phyloP scores from a whole-genome alignment of 2,113 vertebrate genomes.

The Pagrus major region DNA sequence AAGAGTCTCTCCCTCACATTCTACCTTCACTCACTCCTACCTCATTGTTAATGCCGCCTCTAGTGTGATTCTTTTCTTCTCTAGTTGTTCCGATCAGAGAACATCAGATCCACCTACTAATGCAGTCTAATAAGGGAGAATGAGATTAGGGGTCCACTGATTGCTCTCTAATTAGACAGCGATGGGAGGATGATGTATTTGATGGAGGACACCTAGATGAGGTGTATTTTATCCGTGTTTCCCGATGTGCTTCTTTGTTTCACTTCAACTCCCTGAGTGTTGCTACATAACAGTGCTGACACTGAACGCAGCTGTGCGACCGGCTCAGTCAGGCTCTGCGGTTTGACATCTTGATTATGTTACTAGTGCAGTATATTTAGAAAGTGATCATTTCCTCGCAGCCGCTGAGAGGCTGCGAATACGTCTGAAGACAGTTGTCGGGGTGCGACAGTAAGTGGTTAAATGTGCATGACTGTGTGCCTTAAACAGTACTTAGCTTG shows the following conservation, averaged over 20 bases:
- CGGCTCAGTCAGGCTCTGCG: background rate
- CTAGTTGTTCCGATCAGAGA: background rate
- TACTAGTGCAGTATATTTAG: background rate
- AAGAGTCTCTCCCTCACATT: background rate
- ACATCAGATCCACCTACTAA: background rate
- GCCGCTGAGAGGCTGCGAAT: background rate
- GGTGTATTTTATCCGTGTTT: background rate
- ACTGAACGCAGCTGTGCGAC: background rate
- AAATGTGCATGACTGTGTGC: background rate
- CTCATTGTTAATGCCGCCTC: background rate
- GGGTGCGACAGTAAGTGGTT: background rate
- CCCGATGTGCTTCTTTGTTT: background rate
- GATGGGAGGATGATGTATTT: background rate
- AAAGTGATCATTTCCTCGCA: background rate
- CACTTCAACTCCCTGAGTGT: background rate
- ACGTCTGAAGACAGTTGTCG: background rate
- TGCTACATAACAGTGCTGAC: background rate
- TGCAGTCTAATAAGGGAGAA: background rate
- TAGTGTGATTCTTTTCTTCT: background rate
- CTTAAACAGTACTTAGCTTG: background rate
- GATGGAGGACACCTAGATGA: background rate
- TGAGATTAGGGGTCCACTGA: background rate
- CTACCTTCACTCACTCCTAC: background rate
- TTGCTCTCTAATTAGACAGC: conserved; percentile 14
- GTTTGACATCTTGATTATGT: background rate